Percentiles rank a stretch among this genome's conserved stretches.
Conservation (phyloP, 2,113 vertebrate species). For the Anas platyrhynchos region DNA sequence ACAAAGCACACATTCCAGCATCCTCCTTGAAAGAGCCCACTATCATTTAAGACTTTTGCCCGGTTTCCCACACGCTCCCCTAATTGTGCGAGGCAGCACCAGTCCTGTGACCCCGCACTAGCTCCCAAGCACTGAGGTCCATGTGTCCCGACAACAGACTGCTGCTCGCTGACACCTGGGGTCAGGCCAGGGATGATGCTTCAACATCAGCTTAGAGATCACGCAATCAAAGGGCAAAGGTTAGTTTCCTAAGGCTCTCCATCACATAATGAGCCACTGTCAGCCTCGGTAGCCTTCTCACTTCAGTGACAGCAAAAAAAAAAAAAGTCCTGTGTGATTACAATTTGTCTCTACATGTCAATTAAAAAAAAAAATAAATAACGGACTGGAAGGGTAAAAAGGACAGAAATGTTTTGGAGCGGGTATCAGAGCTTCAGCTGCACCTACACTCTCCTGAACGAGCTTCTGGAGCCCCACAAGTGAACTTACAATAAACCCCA, state of each 20-base stretch:
- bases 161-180: slow-evolving; percentile 5
- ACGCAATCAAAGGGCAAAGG: slow-evolving; percentile 25
- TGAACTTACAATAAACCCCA: neutral
- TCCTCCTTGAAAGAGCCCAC: neutral
- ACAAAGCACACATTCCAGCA: neutral
- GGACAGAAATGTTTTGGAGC: neutral
- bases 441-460: neutral
- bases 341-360: neutral
- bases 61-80: neutral
- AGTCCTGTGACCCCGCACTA: rapidly evolving
- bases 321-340: neutral
- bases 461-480: neutral
- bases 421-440: neutral
- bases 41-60: neutral
- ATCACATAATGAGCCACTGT: slow-evolving; percentile 35
- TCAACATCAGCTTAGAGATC: neutral
- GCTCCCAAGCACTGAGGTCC: neutral
- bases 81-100: neutral
- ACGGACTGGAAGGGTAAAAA: neutral
- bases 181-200: neutral
- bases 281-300: neutral
- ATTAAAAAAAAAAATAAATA: neutral
- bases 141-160: neutral
- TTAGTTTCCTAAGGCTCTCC: slow-evolving; percentile 51
- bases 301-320: neutral